Base-by-base conservation (phyloP, 2,888 invertebrate genomes). In the Pterostichus niger region DNA sequence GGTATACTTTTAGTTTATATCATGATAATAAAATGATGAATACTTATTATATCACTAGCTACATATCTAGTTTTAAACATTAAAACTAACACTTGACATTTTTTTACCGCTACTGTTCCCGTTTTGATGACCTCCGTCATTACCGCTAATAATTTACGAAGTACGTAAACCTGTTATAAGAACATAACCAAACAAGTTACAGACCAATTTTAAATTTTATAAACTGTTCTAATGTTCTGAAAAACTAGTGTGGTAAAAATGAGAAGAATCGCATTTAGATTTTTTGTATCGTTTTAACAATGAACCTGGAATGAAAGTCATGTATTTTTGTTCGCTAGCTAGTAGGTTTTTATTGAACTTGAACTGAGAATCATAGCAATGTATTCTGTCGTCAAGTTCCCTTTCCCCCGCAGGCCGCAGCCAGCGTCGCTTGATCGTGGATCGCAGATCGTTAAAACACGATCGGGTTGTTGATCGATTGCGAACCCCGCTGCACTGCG, bases 391-490 rank as follows among this genome's bases (percentile, higher is more conserved):
- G 54, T 24, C 24, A 24, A 24, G 24, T 24, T 24, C 24, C 24
- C 24, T 49, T 49, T 13, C 49, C 49, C n/a, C 15, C 52, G 52
- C 52, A 54, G 52, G 11, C n/a, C n/a, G 35, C 40, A 9, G 11
- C 11, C 40, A 15, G n/a, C 13, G 10, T 24, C n/a, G 44, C 46
- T 49, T 10, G 59, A 59, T 31, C 52, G 33, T 33, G 46, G 44
- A 71, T 71, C 68, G 24, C 17, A 71, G 68, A 71, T 75, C 52
- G 75, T 52, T 75, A 75, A 52, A 75, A 75, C 75, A 75, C 52
- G 75, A 75, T 75, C 75, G 49, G 75, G 75, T 75, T 75, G 75
- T 52, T 75, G 52, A 75, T 75, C 75, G 75, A 75, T 75, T 75
- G 75, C 75, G 33, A 17, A 33, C 31, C 75, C 33, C 52, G 52